Base-by-base conservation (phyloP, 2,888 invertebrate genomes). In the Ectemnius continuus region DNA sequence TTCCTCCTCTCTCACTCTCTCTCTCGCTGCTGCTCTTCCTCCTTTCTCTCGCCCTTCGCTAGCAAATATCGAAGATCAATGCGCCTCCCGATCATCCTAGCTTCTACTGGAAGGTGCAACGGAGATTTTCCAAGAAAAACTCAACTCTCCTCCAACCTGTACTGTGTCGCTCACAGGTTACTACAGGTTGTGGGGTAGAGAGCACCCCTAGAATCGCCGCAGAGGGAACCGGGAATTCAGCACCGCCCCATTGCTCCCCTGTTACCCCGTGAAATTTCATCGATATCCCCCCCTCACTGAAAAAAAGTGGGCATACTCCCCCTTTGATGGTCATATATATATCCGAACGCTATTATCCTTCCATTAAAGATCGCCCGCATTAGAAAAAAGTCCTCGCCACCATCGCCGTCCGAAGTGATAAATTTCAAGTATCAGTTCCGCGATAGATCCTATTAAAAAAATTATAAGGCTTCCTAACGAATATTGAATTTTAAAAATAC, bases 131-230 rank as follows among this genome's bases (percentile, higher is more conserved):
- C 36, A 8, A 11, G 11, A 36, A 36, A 36, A 23, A 23, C 23
- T 23, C 36, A 11, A 11, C 36, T 0, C 36, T 36, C 36, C 8
- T 62, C 56, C 46, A 70, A 64, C 69, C 75, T 70, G 64, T 16
- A 14, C 4, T 16, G 20, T n/a, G 46, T 13, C 67, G 46, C n/a
- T n/a, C 67, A 76, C 67, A 76, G 76, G 64, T 74, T 65, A 36
- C 2, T 45, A 47, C 70, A 70, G 76, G 70, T 70, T 67, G 67
- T 46, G 16, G n/a, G 2, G 11, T 48, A 45, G 4, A n/a, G 67
- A 6, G 52, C 47, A 61, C 68, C 56, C 45, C 20, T 2, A 36
- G 45, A 46, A 11, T 14, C 48, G 13, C 11, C 45, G 36, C 11
- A 45, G 20, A n/a, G 4, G 16, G 60, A 26, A 57, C 59, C 8